Evolutionary conservation across 2,888 invertebrate species (phyloP).

Genomic region (Leuctra nigra): DNA sequence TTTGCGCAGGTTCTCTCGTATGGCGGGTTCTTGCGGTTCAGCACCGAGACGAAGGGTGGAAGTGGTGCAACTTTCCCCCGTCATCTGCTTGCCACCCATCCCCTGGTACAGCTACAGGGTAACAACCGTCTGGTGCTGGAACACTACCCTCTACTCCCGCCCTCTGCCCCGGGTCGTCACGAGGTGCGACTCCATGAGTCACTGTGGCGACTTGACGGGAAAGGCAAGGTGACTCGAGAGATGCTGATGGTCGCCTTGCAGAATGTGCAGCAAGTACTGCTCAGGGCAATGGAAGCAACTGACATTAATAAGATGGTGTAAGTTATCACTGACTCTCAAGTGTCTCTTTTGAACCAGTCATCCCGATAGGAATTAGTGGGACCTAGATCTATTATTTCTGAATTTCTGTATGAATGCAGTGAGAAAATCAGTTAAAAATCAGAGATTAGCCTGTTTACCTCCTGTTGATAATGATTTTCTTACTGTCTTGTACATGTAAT

Average conservation of each 20-base stretch:
- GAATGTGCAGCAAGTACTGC: slow-evolving; percentile 70
- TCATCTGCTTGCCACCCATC: slow-evolving; percentile 55
- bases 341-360: no score
- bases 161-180: slow-evolving; percentile 43
- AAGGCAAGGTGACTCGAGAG: slow-evolving; percentile 58
- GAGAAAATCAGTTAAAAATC: no score
- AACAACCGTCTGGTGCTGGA: slow-evolving; percentile 62
- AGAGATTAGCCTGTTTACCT: no score
- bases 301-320: slow-evolving; percentile 41
- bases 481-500: no score
- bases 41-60: slow-evolving; percentile 58
- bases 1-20: slow-evolving; percentile 21
- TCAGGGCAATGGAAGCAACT: slow-evolving; percentile 62
- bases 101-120: slow-evolving; percentile 77
- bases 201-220: slow-evolving; percentile 62
- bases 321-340: no score
- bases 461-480: no score
- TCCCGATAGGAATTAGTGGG: no score
- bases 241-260: slow-evolving; percentile 90
- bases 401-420: no score
- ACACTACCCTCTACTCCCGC: slow-evolving; percentile 48
- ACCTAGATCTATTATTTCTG: no score
- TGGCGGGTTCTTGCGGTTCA: slow-evolving; percentile 55
- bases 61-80: slow-evolving; percentile 47
- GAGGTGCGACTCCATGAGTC: slow-evolving; percentile 63